A percentile compares a stretch with the other conserved stretches of the same genome.
These are phyloP conservation scores for Clamator glandarius DNA, from an alignment of 2,797 vertebrate genomes.

Conservation along the genomic window DNA sequence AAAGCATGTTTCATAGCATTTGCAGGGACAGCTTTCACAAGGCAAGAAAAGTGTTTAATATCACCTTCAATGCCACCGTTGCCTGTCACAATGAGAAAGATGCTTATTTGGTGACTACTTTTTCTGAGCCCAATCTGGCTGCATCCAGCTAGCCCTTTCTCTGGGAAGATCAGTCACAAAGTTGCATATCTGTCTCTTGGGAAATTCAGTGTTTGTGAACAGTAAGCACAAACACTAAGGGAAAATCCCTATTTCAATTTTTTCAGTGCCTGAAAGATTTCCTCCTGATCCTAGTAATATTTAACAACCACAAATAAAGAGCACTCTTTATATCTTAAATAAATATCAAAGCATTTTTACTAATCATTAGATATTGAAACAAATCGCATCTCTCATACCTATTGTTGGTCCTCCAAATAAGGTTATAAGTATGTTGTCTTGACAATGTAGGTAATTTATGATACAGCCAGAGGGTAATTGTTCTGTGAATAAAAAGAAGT, in stretches of 20 bases:
- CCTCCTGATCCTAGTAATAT: neutral
- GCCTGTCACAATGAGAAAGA: constrained; percentile 43
- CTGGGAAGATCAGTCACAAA: constrained; percentile 45
- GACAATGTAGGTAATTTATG: constrained; percentile 31
- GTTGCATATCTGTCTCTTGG: constrained; percentile 10
- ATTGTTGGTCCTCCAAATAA: neutral
- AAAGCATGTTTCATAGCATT: neutral
- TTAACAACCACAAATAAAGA: neutral
- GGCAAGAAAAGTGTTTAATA: constrained; percentile 23
- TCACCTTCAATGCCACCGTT: constrained; percentile 22
- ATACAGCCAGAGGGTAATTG: constrained; percentile 23
- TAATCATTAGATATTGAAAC: constrained; percentile 1
- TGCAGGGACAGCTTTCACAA: constrained; percentile 20
- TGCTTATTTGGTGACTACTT: constrained; percentile 11
- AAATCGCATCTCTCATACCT: neutral
- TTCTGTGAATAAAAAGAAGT: constrained; percentile 34
- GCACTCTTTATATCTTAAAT: neutral
- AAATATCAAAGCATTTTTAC: neutral
- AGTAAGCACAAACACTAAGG: neutral
- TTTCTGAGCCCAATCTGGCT: constrained; percentile 25
- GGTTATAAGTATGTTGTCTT: neutral
- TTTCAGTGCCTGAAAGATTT: constrained; percentile 26
- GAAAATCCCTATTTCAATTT: neutral
- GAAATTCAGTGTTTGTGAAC: constrained; percentile 11
- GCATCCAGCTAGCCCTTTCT: constrained; percentile 31